These are phyloP conservation scores for Eciton burchellii DNA, from an alignment of 1,140 invertebrate genomes.

Conservation along the genomic window DNA sequence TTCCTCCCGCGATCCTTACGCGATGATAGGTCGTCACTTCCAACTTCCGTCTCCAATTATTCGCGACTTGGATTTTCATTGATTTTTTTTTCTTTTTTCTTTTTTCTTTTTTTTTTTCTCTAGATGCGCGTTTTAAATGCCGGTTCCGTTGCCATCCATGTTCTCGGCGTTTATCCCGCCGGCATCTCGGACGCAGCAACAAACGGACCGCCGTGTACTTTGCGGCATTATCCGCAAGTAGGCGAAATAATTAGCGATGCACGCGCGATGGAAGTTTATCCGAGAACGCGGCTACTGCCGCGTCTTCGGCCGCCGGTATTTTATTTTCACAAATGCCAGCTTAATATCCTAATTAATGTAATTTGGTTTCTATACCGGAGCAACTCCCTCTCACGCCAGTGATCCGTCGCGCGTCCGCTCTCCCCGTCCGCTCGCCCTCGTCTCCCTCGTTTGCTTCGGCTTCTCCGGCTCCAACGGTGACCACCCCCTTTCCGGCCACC, in stretches of 20 bases:
- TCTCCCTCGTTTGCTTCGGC: constrained; percentile 35
- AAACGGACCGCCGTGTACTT: constrained; percentile 52
- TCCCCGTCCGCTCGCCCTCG: neutral
- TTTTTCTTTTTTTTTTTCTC: too few relatives aligned
- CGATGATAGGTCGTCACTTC: too few relatives aligned
- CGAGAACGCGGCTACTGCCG: constrained; percentile 70
- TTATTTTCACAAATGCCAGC: constrained; percentile 63
- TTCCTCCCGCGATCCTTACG: too few relatives aligned
- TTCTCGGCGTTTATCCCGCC: constrained; percentile 45
- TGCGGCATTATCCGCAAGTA: constrained; percentile 60
- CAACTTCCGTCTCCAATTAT: neutral
- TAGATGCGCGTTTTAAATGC: constrained; percentile 46
- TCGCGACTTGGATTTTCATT: constrained; percentile 22
- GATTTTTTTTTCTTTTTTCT: too few relatives aligned
- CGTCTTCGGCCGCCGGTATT: constrained; percentile 38
- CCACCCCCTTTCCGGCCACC: constrained; percentile 68
- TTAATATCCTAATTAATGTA: constrained; percentile 80
- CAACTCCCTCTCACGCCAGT: constrained; percentile 58
- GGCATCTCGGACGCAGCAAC: constrained; percentile 52
- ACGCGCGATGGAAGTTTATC: constrained; percentile 66
- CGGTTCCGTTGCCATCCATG: constrained; percentile 60
- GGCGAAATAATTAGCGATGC: constrained; percentile 65
- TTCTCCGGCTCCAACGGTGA: constrained; percentile 47
- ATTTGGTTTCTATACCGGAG: constrained; percentile 76
- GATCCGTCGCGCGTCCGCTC: constrained; percentile 29